Evolutionary conservation across 2,113 vertebrate species (phyloP).

Genomic region (Anguilla rostrata): DNA sequence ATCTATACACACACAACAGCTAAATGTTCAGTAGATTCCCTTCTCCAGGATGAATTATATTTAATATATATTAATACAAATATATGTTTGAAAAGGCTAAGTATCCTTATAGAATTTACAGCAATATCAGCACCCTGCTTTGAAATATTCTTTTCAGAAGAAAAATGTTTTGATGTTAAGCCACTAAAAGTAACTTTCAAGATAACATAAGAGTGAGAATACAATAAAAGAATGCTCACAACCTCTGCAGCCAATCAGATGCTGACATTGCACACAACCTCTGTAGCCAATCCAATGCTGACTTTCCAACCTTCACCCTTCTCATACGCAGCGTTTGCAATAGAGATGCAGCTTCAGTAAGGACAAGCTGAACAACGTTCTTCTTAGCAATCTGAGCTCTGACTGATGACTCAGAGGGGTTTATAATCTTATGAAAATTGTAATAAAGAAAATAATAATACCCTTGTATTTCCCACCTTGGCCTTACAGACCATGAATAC

Average conservation of each 20-base stretch:
- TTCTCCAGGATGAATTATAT: no score
- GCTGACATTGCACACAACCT: neutral
- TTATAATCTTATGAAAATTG: neutral
- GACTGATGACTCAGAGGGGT: neutral
- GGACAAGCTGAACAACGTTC: neutral
- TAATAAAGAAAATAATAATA: neutral
- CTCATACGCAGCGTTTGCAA: neutral
- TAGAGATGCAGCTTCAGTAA: neutral
- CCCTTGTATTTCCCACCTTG: neutral
- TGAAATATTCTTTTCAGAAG: neutral
- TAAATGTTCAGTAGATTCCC: no score
- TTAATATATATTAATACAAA: no score
- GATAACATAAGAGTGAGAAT: neutral
- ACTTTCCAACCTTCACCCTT: neutral
- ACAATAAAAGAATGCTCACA: neutral
- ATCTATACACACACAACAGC: no score
- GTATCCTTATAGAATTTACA: neutral
- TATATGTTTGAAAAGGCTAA: no score
- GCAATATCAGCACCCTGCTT: neutral
- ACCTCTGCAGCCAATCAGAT: neutral
- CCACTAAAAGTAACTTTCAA: neutral
- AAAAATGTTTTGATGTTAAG: neutral
- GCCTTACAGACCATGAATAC: neutral
- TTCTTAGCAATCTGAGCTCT: neutral
- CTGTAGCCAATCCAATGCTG: no score